Evolutionary conservation across 2,888 invertebrate genomes (phyloP).

Genomic region (Epinotia ramella): DNA sequence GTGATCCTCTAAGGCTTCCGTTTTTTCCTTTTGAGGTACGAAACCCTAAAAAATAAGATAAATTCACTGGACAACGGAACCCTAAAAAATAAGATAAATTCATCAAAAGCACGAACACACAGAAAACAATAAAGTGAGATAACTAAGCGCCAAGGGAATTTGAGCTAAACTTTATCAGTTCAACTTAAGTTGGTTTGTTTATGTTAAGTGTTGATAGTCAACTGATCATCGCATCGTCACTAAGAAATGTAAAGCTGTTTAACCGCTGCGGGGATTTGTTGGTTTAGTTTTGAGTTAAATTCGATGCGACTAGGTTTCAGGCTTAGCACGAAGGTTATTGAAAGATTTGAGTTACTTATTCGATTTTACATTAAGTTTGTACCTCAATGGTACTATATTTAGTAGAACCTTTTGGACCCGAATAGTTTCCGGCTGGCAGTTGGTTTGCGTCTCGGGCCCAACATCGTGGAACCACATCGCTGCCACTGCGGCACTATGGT

Average conservation of each 20-base stretch:
- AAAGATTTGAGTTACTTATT: neutral
- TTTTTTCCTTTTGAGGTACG: too few relatives aligned
- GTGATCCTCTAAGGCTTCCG: too few relatives aligned
- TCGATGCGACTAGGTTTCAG: neutral
- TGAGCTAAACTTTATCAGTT: constrained; percentile 27
- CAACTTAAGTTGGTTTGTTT: constrained; percentile 25
- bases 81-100: too few relatives aligned
- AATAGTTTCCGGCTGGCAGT: too few relatives aligned
- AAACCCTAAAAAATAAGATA: too few relatives aligned
- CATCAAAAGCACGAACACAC: too few relatives aligned
- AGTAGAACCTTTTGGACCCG: too few relatives aligned
- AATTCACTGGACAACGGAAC: too few relatives aligned
- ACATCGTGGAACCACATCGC: too few relatives aligned
- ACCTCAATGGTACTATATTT: too few relatives aligned
- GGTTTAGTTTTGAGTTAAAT: constrained; percentile 9
- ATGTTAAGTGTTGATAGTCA: constrained; percentile 23
- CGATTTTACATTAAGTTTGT: neutral
- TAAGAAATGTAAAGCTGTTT: constrained; percentile 38
- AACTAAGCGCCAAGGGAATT: constrained; percentile 18
- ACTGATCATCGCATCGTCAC: constrained; percentile 35
- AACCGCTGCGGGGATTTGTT: constrained; percentile 28
- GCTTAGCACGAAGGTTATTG: constrained; percentile 1
- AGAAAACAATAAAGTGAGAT: neutral
- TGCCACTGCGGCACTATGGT: too few relatives aligned
- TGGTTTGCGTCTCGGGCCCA: too few relatives aligned